A percentile compares a stretch with the other conserved stretches of the same genome.
phyloP scores from a whole-genome alignment of 2,797 vertebrate species.

The Sebastes cheni region DNA sequence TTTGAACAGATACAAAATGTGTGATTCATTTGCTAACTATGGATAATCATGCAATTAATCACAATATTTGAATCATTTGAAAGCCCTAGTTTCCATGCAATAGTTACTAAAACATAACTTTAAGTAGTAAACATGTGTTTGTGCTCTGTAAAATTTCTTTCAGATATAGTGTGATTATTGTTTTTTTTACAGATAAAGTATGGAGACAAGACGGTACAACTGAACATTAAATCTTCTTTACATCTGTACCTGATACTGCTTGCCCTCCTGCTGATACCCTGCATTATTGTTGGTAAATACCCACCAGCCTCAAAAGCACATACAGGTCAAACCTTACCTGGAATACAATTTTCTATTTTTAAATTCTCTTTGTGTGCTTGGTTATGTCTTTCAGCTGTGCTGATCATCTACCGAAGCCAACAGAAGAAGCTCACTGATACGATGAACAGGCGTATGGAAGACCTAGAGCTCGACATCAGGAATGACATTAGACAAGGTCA shows the following conservation, averaged over 20 bases:
- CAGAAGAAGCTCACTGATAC: conserved; percentile 84
- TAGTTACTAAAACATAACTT: not conserved
- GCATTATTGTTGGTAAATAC: conserved; percentile 84
- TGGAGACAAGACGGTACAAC: conserved; percentile 65
- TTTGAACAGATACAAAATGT: no score
- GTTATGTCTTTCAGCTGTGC: conserved; percentile 51
- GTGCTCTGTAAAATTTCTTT: not conserved
- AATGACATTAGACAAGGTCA: conserved; percentile 94
- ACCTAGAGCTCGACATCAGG: conserved; percentile 89
- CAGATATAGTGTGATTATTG: not conserved
- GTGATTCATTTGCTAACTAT: no score
- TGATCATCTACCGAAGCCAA: conserved; percentile 83
- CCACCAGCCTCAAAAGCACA: not conserved
- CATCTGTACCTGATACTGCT: conserved; percentile 67
- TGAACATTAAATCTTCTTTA: conserved; percentile 1
- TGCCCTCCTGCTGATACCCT: conserved; percentile 78
- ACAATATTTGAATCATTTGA: rapidly evolving
- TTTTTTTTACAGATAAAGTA: conserved; percentile 83
- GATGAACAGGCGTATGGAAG: conserved; percentile 87
- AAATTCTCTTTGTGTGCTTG: not conserved
- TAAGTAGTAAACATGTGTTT: not conserved
- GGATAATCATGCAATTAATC: no score
- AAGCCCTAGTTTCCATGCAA: not conserved
- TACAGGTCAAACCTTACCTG: not conserved
- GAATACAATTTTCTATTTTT: not conserved